Base-by-base conservation (phyloP, 1,140 invertebrate species). In the Trichoplusia ni region DNA sequence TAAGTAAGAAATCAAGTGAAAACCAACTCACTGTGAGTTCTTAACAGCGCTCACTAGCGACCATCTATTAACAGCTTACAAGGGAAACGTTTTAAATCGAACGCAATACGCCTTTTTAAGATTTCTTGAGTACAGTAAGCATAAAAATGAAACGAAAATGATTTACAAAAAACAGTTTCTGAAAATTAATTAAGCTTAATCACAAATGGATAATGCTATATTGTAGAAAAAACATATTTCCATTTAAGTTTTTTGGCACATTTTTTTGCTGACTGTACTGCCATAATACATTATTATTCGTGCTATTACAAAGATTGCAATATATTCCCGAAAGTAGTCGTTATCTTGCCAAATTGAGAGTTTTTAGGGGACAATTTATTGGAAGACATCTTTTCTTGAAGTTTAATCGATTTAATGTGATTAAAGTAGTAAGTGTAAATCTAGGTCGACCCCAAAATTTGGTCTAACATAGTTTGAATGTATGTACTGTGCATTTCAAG, bases 41-140 rank as follows among this genome's bases (percentile, higher is more conserved):
- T 33, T 54, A 23, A 35, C 38, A 23, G 38, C 18, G 37, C 19
- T 7, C 31, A 38, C 51, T 54, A 53, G 19, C 38, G 13, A 14
- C 23, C 23, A 38, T 54, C 33, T 54, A 54, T 54, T 54, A 54
- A 54, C 9, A 54, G 51, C 51, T 54, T 38, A 54, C 51, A 54
- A 18, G 51, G 16, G 33, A 54, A 54, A 38, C 51, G 51, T 54
- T 54, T 54, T 54, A 54, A 54, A 54, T 54, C 51, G 33, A 31
- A 37, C 33, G 19, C 33, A 21, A 33, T 54, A 54, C 35, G 51
- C 33, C 51, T 54, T 54, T 49, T 49, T 49, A 49, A 49, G 11
- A 33, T 49, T 33, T 33, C 46, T 31, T 33, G 18, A 33, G 46
- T n/a, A n/a, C n/a, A n/a, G n/a, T n/a, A n/a, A n/a, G n/a, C n/a